Base-by-base conservation (phyloP, 2,888 invertebrate genomes). In the Steromphala cineraria region DNA sequence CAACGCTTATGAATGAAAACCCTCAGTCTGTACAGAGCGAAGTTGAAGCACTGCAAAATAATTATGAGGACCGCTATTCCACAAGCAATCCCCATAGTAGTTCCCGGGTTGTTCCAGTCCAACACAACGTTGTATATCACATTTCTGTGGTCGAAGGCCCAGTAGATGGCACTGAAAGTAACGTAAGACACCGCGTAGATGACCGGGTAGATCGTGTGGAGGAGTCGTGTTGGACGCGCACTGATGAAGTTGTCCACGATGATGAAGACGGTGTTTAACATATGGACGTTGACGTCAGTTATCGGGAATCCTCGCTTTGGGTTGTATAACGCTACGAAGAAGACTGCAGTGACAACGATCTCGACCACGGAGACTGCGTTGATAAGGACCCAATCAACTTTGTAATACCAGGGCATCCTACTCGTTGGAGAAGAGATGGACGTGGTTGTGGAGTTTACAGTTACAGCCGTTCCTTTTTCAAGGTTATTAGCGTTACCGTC, bases 71-170 rank as follows among this genome's bases (percentile, higher is more conserved):
- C 53, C 2, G 89, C 81, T 24, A 91, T 17, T 0, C 85, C 78
- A 15, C 82, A 52, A 7, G 86, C 80, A 15, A 89, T 76, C 0
- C 82, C 81, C 2, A 81, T 21, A 13, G 89, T 87, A 46, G 80
- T 76, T 1, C 85, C 88, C 0, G 91, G 90, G 13, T 87, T 77
- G 78, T 89, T 91, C 91, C 92, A 92, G 80, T 92, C 92, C 19
- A 92, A 79, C 2, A 92, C 88, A 5, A 80, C 81, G 0, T 86
- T 85, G 80, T 92, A 92, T 0, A 92, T 78, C 3, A 92, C 89
- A 67, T 89, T 86, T n/a, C 83, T 84, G 10, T 78, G 76, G 79
- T 92, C 91, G 1, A 76, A 53, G 2, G 86, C 83, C 91, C 91
- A 92, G 79, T 87, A 90, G 19, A 89, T 86, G 28, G 84, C 79